Conservation (phyloP, 2,888 invertebrate species). For the Portevinia maculata region DNA sequence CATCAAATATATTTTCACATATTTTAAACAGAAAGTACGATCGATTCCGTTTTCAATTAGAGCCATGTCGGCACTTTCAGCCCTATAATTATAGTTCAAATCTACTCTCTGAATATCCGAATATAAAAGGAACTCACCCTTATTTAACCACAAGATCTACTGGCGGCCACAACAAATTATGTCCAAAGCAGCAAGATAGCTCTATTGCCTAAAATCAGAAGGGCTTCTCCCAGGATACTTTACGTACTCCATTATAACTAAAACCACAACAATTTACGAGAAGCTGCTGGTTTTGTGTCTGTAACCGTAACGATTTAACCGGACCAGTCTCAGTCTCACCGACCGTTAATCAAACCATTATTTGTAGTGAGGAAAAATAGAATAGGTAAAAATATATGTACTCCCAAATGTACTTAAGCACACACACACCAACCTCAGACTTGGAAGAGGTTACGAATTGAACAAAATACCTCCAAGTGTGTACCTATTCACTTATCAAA, state of each 20-base stretch:
- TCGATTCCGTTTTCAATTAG: background rate
- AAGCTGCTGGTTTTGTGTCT: slow-evolving; percentile 7
- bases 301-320: slow-evolving; percentile 52
- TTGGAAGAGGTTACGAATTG: slow-evolving; percentile 21
- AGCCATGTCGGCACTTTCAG: slow-evolving; percentile 16
- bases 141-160: slow-evolving; percentile 34
- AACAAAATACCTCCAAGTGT: slow-evolving; percentile 40
- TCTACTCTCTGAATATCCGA: slow-evolving; percentile 39
- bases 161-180: slow-evolving; percentile 43
- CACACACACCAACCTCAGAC: slow-evolving; percentile 6
- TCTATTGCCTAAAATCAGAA: slow-evolving; percentile 42
- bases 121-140: slow-evolving; percentile 10
- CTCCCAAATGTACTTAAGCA: slow-evolving; percentile 18
- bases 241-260: slow-evolving; percentile 59
- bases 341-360: slow-evolving; percentile 66
- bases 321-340: slow-evolving; percentile 27
- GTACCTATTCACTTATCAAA: slow-evolving; percentile 69
- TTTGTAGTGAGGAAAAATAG: background rate
- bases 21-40: background rate
- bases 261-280: slow-evolving; percentile 54
- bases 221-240: slow-evolving; percentile 54
- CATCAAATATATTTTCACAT: no score
- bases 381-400: slow-evolving; percentile 7
- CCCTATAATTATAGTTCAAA: slow-evolving; percentile 48
- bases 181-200: slow-evolving; percentile 34